Percentiles rank a stretch among this genome's conserved stretches.
phyloP scores from a whole-genome alignment of 2,797 vertebrate species.

The Liparis tanakae region DNA sequence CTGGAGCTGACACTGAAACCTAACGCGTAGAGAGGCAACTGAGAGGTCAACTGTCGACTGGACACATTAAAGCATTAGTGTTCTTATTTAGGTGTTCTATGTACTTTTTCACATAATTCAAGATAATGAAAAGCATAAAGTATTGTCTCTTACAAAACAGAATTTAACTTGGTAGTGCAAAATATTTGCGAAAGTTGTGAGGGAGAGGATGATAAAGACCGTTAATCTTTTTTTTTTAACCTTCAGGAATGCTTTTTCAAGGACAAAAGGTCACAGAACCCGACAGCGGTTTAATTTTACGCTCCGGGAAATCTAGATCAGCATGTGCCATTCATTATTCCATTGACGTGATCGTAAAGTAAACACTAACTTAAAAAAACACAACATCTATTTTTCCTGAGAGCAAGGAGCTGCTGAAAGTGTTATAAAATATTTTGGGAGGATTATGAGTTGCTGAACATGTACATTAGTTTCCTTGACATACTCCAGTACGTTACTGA shows the following conservation, averaged over 20 bases:
- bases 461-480: conserved; percentile 9
- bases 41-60: neutral
- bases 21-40: conserved; percentile 6
- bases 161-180: conserved; percentile 31
- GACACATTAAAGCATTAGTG: conserved; percentile 8
- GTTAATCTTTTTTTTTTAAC: neutral
- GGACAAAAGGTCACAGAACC: conserved; percentile 28
- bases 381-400: conserved; percentile 53
- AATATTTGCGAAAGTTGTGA: conserved; percentile 28
- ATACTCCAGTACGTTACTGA: conserved; percentile 8
- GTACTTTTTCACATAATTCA: conserved; percentile 23
- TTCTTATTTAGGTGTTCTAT: conserved; percentile 21
- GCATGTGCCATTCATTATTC: conserved; percentile 1
- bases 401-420: conserved; percentile 35
- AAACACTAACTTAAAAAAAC: conserved; percentile 17
- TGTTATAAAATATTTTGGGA: neutral
- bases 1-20: conserved; percentile 3
- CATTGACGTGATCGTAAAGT: neutral
- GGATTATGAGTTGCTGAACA: conserved; percentile 17
- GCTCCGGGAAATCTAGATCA: conserved; percentile 23
- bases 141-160: conserved; percentile 19
- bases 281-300: conserved; percentile 8
- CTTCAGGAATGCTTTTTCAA: conserved; percentile 23
- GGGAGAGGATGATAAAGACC: conserved; percentile 17
- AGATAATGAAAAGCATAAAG: conserved; percentile 30